A percentile compares a stretch with the other conserved stretches of the same genome.
Evolutionary conservation across 2,113 vertebrate genomes (phyloP).

Genomic region (human): DNA sequence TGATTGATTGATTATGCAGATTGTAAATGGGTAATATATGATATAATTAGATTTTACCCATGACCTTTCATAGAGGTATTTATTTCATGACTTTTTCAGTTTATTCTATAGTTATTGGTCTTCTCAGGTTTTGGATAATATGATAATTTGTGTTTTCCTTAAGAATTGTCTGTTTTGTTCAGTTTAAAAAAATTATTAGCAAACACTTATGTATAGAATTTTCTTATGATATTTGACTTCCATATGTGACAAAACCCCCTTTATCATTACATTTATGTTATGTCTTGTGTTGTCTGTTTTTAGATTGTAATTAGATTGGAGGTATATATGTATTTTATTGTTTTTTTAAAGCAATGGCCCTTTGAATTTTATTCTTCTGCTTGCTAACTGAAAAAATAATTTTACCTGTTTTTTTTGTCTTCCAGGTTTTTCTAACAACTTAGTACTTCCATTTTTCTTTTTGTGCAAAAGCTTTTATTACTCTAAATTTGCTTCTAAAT

Average conservation of each 20-base stretch:
- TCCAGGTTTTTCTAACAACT: neutral
- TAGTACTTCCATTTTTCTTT: neutral
- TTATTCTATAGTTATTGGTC: neutral
- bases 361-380: constrained; percentile 45
- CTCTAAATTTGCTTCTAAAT: constrained; percentile 33
- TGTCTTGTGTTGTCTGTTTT: neutral
- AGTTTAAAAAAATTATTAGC: neutral
- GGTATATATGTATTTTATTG: neutral
- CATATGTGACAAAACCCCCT: neutral
- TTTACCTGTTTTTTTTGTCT: neutral
- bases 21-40: neutral
- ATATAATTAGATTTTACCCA: neutral
- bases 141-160: neutral
- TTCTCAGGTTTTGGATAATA: neutral
- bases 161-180: neutral
- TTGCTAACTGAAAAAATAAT: neutral
- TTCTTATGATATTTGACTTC: neutral
- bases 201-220: neutral
- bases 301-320: constrained; percentile 22
- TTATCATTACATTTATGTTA: constrained; percentile 4
- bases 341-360: neutral
- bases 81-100: neutral
- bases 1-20: neutral
- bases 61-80: neutral
- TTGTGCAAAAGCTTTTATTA: constrained; percentile 35